Evolutionary conservation across 2,888 invertebrate species (phyloP).

Genomic region (Stenurella melanura): DNA sequence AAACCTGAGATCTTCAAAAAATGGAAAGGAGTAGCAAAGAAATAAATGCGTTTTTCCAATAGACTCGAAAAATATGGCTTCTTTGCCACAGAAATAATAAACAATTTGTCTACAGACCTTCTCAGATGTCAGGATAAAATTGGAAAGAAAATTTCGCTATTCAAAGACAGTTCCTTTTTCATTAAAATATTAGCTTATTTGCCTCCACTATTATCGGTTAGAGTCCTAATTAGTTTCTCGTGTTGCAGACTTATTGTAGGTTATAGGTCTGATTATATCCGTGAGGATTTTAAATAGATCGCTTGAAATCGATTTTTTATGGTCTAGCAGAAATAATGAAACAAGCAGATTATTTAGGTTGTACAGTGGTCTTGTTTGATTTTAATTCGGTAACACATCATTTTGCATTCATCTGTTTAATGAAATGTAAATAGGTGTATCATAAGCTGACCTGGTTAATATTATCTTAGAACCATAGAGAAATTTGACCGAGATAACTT

Average conservation of each 20-base stretch:
- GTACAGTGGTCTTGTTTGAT: not conserved
- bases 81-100: too few species aligned
- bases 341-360: not conserved
- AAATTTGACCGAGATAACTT: not conserved
- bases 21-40: too few species aligned
- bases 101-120: too few species aligned
- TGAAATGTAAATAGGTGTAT: slow-evolving; percentile 3
- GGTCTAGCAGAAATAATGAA: not conserved
- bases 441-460: not conserved
- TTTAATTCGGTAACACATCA: not conserved
- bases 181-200: too few species aligned
- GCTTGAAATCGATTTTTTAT: not conserved
- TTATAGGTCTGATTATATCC: not conserved
- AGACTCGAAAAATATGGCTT: too few species aligned
- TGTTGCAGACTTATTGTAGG: not conserved
- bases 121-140: too few species aligned
- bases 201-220: too few species aligned
- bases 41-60: too few species aligned
- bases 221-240: not conserved
- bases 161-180: too few species aligned
- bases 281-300: slow-evolving; percentile 6
- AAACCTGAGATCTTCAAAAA: too few species aligned
- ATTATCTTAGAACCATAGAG: not conserved
- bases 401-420: not conserved
- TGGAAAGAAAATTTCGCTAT: too few species aligned